Evolutionary conservation across 2,888 invertebrate species (phyloP), one percentile per base, ranked within the genome.

Genomic region (Plebejus argus): DNA sequence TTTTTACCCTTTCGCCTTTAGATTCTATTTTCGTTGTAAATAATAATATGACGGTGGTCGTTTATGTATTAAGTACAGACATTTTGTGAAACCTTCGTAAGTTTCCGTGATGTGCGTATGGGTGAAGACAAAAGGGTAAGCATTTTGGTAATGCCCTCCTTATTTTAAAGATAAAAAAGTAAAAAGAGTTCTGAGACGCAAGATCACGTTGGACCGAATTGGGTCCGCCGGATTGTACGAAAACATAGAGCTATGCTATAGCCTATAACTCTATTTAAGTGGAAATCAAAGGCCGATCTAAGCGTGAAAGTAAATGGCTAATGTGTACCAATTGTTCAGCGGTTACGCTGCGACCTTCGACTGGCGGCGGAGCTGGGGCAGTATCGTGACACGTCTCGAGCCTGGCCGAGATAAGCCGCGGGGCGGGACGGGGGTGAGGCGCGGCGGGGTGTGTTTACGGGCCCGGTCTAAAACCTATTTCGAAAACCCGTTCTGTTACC

Each of bases 381-480:
- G n/a, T 66, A 66, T 66, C 66, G 66, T 66, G 66, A 28, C 66
- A 66, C 66, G 66, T 66, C 66, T 66, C 66, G 28, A 6, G 66
- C 66, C 66, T 5, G 61, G 66, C 28, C 15, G 28, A 66, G 66
- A 66, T 66, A 66, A 66, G 66, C 10, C 49, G 49, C 49, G 18
- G 53, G 53, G 15, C 66, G 33, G 66, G 28, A 28, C 23, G 28
- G 20, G 1, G 12, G 4, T 23, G 28, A 3, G 10, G 10, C 23
- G 61, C 28, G 61, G 5, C 12, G 28, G 66, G 66, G 70, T 4
- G 35, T 70, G 35, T 70, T 70, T 35, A 71, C 74, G 74, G 45
- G 49, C 74, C 74, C 74, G 74, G 74, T 74, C 74, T 74, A 23
- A 74, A 74, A 49, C 74, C 74, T 74, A 49, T 74, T 74, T 53